These are phyloP conservation scores for Orchesella flavescens DNA, from an alignment of 2,888 invertebrate species.

Conservation along the genomic window DNA sequence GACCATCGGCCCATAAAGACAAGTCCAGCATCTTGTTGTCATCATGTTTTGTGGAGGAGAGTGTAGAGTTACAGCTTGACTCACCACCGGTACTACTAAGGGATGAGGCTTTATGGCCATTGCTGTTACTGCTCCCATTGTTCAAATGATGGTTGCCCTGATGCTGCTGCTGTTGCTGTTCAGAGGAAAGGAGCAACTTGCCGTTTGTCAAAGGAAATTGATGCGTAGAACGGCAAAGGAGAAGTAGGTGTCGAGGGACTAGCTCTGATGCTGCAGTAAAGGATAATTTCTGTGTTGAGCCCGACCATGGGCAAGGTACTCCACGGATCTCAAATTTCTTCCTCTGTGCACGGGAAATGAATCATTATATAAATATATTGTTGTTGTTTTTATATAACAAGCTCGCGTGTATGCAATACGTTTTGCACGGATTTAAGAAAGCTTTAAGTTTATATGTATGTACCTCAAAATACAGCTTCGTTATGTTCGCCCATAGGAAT, in stretches of 20 bases:
- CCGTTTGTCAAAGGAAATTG: slow-evolving; percentile 83
- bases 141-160: slow-evolving; percentile 34
- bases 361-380: no score
- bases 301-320: slow-evolving; percentile 80
- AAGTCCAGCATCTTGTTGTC: slow-evolving; percentile 72
- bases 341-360: slow-evolving; percentile 76
- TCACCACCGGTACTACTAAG: slow-evolving; percentile 62
- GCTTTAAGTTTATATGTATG: slow-evolving; percentile 71
- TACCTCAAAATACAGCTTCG: slow-evolving; percentile 93
- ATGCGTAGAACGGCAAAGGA: slow-evolving; percentile 92
- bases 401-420: neutral
- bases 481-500: slow-evolving; percentile 96
- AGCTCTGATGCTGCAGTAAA: slow-evolving; percentile 94
- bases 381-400: no score
- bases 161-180: slow-evolving; percentile 34
- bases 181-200: slow-evolving; percentile 64
- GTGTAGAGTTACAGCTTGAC: slow-evolving; percentile 69
- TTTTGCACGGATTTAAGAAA: no score
- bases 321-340: slow-evolving; percentile 98
- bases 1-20: slow-evolving; percentile 72
- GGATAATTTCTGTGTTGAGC: slow-evolving; percentile 82
- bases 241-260: slow-evolving; percentile 91
- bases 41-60: slow-evolving; percentile 63
- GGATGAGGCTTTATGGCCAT: slow-evolving; percentile 64
- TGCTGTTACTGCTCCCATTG: slow-evolving; percentile 50